phyloP scores from a whole-genome alignment of 2,113 vertebrate genomes.

The Antechinus stuartii region DNA sequence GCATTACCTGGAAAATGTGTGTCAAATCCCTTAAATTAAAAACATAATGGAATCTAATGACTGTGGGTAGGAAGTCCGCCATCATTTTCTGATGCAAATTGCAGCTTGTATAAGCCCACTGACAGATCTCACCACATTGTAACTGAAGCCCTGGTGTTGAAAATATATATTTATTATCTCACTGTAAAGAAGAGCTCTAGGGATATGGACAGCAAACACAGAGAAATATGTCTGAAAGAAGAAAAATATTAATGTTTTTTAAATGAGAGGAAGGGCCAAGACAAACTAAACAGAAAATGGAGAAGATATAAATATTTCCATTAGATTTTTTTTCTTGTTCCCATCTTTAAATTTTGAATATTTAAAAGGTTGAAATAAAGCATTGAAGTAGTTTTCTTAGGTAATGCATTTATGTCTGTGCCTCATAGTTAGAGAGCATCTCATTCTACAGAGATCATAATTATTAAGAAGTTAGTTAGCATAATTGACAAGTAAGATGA shows the following conservation, averaged over 20 bases:
- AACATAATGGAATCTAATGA: slow-evolving; percentile 87
- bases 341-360: slow-evolving; percentile 47
- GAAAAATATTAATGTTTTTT: slow-evolving; percentile 25
- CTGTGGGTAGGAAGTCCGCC: slow-evolving; percentile 88
- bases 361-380: slow-evolving; percentile 62
- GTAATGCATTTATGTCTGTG: slow-evolving; percentile 55
- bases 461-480: slow-evolving; percentile 73
- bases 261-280: slow-evolving; percentile 3
- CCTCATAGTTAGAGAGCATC: slow-evolving; percentile 52
- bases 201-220: slow-evolving; percentile 86
- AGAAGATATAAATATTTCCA: slow-evolving; percentile 62
- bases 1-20: slow-evolving; percentile 84
- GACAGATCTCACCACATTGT: slow-evolving; percentile 85
- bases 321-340: slow-evolving; percentile 74
- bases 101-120: slow-evolving; percentile 82
- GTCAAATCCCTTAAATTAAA: slow-evolving; percentile 89
- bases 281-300: slow-evolving; percentile 14
- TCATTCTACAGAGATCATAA: slow-evolving; percentile 66
- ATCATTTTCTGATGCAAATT: slow-evolving; percentile 89
- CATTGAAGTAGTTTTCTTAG: slow-evolving; percentile 70
- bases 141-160: slow-evolving; percentile 86
- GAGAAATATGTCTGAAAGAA: slow-evolving; percentile 86
- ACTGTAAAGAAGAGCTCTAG: slow-evolving; percentile 84
- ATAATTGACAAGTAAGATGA: slow-evolving; percentile 70
- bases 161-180: slow-evolving; percentile 88